Percentiles rank a stretch among this genome's conserved stretches.
These are phyloP conservation scores for Archaeoteleia sp. DNA, from an alignment of 2,888 invertebrate species.

Conservation along the genomic window DNA sequence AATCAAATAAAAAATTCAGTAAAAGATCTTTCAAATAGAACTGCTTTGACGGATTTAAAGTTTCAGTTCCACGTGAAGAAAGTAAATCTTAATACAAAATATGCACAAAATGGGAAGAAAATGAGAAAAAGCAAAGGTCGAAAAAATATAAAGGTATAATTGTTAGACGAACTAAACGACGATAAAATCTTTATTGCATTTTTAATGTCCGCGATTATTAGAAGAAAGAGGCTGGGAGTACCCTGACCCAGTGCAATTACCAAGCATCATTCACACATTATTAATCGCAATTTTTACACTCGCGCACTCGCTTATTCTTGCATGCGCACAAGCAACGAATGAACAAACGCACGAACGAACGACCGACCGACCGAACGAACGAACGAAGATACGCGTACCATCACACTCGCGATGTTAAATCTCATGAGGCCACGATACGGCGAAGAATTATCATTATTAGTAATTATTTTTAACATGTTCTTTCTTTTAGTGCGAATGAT, in stretches of 20 bases:
- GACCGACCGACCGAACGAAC: slow-evolving; percentile 7
- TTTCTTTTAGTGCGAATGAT: slow-evolving; percentile 53
- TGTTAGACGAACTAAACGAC: slow-evolving; percentile 52
- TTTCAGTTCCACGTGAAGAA: too few relatives aligned
- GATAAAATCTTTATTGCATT: slow-evolving; percentile 56
- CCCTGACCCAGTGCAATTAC: slow-evolving; percentile 56
- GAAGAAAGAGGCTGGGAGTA: slow-evolving; percentile 56
- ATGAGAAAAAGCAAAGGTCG: not conserved
- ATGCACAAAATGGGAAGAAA: too few relatives aligned
- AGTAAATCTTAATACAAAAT: too few relatives aligned
- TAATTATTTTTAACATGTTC: slow-evolving; percentile 6
- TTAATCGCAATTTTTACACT: slow-evolving; percentile 40
- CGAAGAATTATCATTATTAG: slow-evolving; percentile 27
- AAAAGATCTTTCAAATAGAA: too few relatives aligned
- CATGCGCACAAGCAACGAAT: slow-evolving; percentile 54
- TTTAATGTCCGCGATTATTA: slow-evolving; percentile 54
- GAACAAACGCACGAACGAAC: slow-evolving; percentile 51
- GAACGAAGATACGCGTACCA: slow-evolving; percentile 28
- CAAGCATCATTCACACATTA: slow-evolving; percentile 54
- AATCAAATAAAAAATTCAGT: too few relatives aligned
- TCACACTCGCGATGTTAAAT: slow-evolving; percentile 52
- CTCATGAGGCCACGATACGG: slow-evolving; percentile 51
- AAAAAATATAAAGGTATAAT: slow-evolving; percentile 21
- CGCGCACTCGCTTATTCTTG: slow-evolving; percentile 36
- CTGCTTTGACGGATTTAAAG: too few relatives aligned